A percentile compares a stretch with the other conserved stretches of the same genome.
phyloP scores from a whole-genome alignment of 2,888 invertebrate genomes.

The Cheilosia urbana region DNA sequence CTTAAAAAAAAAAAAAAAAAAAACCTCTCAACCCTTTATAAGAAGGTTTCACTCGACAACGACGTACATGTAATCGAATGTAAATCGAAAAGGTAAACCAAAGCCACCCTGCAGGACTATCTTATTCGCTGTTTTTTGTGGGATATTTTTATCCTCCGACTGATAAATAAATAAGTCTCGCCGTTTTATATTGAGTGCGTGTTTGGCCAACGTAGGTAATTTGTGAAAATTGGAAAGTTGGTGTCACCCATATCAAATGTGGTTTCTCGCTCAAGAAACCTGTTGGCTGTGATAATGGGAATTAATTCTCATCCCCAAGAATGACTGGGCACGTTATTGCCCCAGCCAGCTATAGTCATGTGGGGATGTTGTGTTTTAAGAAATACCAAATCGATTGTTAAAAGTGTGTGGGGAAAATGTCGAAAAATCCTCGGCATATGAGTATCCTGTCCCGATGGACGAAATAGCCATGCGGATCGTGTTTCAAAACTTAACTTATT shows the following conservation, averaged over 20 bases:
- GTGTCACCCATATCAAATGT: slow-evolving; percentile 18
- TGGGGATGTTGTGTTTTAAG: slow-evolving; percentile 25
- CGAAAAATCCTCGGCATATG: slow-evolving; percentile 1
- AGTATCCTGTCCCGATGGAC: slow-evolving; percentile 21
- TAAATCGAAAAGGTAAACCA: slow-evolving; percentile 23
- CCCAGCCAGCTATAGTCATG: slow-evolving; percentile 19
- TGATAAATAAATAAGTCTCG: slow-evolving; percentile 49
- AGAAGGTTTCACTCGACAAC: neutral
- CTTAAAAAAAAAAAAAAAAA: no score
- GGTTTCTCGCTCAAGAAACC: slow-evolving; percentile 8
- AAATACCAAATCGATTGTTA: neutral
- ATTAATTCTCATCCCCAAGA: slow-evolving; percentile 37
- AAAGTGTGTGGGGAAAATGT: slow-evolving; percentile 13
- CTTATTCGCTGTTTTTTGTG: neutral
- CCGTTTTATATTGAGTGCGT: slow-evolving; percentile 46
- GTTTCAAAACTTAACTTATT: slow-evolving; percentile 46
- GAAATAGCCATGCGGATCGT: slow-evolving; percentile 8
- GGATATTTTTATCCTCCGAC: neutral
- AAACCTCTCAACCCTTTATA: neutral
- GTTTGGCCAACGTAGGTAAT: slow-evolving; percentile 37
- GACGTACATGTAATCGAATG: slow-evolving; percentile 14
- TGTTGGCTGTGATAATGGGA: slow-evolving; percentile 46
- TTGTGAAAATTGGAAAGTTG: slow-evolving; percentile 59
- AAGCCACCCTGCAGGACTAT: slow-evolving; percentile 10
- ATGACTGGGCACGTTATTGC: slow-evolving; percentile 23